Base-by-base conservation (phyloP, 2,888 invertebrate genomes). In the Epirrita christyi region DNA sequence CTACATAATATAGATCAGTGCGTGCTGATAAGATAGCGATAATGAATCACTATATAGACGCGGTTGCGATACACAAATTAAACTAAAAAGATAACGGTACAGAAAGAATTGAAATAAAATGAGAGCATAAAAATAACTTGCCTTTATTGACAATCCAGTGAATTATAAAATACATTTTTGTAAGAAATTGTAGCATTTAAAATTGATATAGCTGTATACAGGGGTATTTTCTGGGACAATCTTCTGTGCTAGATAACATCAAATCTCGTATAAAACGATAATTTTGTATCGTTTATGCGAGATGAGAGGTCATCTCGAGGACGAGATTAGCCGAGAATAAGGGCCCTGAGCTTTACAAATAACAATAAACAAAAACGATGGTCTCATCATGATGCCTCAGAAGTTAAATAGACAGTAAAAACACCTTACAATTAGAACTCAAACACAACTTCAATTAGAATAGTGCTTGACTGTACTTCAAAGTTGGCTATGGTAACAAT, bases 11-110 rank as follows among this genome's bases (percentile, higher is more conserved):
- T 76, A 73, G 76, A 73, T 73, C 78, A 77, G 76, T 71, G 70
- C 57, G 65, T 61, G 55, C 40, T 64, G 86, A 87, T 87, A 86
- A 87, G 86, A 86, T 86, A 85, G 45, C 56, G 83, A 82, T 85
- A 82, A 68, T 77, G 76, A 78, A 70, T 80, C 79, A 81, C 76
- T 78, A 70, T n/a, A n/a, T 71, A 51, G 34, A 47, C 57, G 27
- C 21, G 70, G 70, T 69, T 70, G 61, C 55, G 57, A 66, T 63
- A 59, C 55, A 59, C 34, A 59, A 55, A 64, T 60, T 58, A 21
- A 47, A 46, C 42, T 29, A 3, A 21, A 38, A 1, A 51, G 42
- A 53, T 45, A 45, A 59, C 21, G 41, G 38, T 46, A 51, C 52
- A 21, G 6, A 50, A 10, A 37, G 46, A 48, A 46, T 48, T 41